Evolutionary conservation across 2,113 vertebrate species (phyloP).

Genomic region (Puma concolor): DNA sequence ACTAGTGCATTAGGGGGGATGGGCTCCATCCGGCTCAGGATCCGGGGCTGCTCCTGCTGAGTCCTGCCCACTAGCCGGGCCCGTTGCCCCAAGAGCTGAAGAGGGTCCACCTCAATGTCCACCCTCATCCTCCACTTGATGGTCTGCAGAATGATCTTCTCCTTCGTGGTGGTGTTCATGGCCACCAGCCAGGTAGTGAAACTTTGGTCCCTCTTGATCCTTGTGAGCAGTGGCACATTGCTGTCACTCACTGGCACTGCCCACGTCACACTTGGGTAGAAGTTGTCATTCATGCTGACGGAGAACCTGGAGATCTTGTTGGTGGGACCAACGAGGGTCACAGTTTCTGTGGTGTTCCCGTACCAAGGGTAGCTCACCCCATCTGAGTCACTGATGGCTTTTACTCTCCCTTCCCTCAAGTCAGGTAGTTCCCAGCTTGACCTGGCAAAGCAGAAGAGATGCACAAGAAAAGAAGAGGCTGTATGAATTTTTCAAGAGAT

Average conservation of each 20-base stretch:
- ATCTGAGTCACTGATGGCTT: constrained; percentile 98
- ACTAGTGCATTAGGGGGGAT: constrained; percentile 95
- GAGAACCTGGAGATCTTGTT: constrained; percentile 96
- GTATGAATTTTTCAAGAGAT: constrained; percentile 41
- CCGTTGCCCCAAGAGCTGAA: constrained; percentile 93
- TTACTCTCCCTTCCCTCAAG: constrained; percentile 94
- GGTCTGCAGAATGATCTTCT: constrained; percentile 97
- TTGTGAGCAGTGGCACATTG: constrained; percentile 94
- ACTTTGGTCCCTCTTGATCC: constrained; percentile 98
- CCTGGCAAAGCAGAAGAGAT: constrained; percentile 85
- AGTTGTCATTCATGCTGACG: constrained; percentile 99
- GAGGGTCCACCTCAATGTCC: constrained; percentile 95
- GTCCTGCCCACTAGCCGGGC: constrained; percentile 93
- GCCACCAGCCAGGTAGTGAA: constrained; percentile 99
- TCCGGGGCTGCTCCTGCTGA: constrained; percentile 96
- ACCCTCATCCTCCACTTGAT: constrained; percentile 99
- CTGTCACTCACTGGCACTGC: constrained; percentile 98
- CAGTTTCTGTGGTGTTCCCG: constrained; percentile 98
- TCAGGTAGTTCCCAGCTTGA: constrained; percentile 99
- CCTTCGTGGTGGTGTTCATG: constrained; percentile 95
- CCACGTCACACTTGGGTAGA: constrained; percentile 99
- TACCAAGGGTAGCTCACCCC: constrained; percentile 99
- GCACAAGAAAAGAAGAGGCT: constrained; percentile 68
- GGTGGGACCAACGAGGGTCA: constrained; percentile 95
- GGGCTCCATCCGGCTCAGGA: constrained; percentile 96